Percentiles rank a stretch among this genome's conserved stretches.
phyloP scores from a whole-genome alignment of 2,797 vertebrate genomes.

The Syncerus caffer region DNA sequence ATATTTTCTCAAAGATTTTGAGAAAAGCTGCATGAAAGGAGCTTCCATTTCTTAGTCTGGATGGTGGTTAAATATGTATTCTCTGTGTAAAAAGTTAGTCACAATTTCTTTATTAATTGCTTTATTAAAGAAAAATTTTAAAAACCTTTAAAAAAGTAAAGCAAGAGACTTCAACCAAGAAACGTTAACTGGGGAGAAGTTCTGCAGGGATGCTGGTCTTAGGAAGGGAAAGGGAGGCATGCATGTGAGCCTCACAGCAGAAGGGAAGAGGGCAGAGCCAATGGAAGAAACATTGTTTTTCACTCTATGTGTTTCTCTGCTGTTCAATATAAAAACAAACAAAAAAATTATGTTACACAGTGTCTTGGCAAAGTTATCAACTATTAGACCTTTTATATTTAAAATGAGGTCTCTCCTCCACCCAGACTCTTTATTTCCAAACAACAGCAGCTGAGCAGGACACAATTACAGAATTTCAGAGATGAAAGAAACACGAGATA shows the following conservation, averaged over 20 bases:
- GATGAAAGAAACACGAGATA: neutral
- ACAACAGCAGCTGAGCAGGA: neutral
- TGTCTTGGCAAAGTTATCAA: neutral
- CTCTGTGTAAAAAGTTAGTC: neutral
- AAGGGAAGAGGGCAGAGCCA: neutral
- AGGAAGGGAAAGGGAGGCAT: neutral
- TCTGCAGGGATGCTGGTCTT: neutral
- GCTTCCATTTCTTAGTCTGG: neutral
- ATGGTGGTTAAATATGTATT: neutral
- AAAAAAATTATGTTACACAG: neutral
- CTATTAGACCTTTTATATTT: neutral
- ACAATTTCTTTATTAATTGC: neutral
- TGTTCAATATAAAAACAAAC: neutral
- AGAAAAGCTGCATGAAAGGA: neutral
- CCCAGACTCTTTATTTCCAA: neutral
- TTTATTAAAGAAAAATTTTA: neutral
- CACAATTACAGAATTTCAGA: neutral
- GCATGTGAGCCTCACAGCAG: accelerated
- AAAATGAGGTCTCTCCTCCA: neutral
- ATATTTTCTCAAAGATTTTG: neutral
- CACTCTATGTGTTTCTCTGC: neutral
- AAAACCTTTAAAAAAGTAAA: neutral
- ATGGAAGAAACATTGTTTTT: neutral
- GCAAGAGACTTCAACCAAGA: neutral
- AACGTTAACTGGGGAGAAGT: neutral